A percentile compares a stretch with the other conserved stretches of the same genome.
Conservation (phyloP, 2,888 invertebrate species). For the Beris chalybata region DNA sequence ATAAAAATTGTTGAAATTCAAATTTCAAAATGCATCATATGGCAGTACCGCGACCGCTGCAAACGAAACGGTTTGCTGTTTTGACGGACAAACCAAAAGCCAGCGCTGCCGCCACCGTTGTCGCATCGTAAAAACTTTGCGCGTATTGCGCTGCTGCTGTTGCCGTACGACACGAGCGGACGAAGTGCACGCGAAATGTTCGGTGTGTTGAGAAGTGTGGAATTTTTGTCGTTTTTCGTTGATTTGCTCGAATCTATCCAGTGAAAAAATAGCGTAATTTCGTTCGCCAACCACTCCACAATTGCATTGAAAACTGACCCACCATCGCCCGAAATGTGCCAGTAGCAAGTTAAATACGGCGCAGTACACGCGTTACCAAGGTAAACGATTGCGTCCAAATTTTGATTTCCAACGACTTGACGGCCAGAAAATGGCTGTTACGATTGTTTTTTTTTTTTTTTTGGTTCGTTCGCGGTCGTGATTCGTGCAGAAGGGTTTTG, state of each 20-base stretch:
- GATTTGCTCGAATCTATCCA: background rate
- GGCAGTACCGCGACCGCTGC: no score
- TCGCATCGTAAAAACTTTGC: slow-evolving; percentile 1
- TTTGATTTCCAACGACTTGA: slow-evolving; percentile 31
- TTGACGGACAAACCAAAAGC: background rate
- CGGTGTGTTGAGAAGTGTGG: slow-evolving; percentile 1
- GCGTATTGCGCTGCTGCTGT: no score
- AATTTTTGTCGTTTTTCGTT: slow-evolving; percentile 2
- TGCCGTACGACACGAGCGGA: no score
- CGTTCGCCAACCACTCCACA: background rate
- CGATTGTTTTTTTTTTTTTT: slow-evolving; percentile 6
- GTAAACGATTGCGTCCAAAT: slow-evolving; percentile 6
- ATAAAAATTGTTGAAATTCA: no score
- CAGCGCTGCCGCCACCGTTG: background rate
- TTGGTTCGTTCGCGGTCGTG: background rate
- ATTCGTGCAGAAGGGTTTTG: background rate
- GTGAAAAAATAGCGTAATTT: background rate
- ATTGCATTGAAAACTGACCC: background rate
- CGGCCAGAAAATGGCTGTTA: slow-evolving; percentile 30
- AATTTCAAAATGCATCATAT: no score
- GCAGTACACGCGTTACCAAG: slow-evolving; percentile 6
- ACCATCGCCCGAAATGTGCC: background rate
- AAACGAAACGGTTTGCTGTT: background rate
- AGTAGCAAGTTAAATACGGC: background rate
- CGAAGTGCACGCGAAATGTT: background rate